Evolutionary conservation across 2,888 invertebrate species (phyloP).

Genomic region (Morinoia aosen): DNA sequence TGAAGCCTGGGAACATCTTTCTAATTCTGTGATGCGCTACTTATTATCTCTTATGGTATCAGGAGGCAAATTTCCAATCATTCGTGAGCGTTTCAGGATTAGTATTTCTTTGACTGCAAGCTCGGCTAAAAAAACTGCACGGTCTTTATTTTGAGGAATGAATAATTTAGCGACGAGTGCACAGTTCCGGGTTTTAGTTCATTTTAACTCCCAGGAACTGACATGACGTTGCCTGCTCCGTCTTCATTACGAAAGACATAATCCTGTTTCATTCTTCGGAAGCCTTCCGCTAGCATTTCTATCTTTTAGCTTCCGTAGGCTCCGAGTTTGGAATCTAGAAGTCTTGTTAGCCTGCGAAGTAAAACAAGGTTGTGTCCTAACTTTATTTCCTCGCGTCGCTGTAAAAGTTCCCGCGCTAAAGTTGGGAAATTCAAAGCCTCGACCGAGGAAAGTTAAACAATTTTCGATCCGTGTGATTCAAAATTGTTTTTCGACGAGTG

Average conservation of each 20-base stretch:
- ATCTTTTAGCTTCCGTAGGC: background rate
- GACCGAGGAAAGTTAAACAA: constrained; percentile 28
- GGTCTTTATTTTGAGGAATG: background rate
- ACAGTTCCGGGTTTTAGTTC: background rate
- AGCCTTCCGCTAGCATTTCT: background rate
- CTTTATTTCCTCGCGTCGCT: background rate
- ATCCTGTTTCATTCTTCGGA: background rate
- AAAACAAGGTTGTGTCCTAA: background rate
- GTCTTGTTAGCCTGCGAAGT: background rate
- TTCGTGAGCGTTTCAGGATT: background rate
- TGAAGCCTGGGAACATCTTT: too few species aligned
- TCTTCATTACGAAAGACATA: background rate
- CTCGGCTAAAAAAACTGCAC: background rate
- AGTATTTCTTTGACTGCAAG: background rate
- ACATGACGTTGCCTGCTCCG: background rate
- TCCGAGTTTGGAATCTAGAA: background rate
- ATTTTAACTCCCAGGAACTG: background rate
- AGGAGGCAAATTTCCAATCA: background rate
- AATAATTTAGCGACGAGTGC: background rate
- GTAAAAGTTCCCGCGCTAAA: background rate
- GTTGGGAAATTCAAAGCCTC: constrained; percentile 27
- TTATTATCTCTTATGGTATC: background rate
- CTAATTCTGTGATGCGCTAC: too few species aligned
- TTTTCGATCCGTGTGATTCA: constrained; percentile 1
- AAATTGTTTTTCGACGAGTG: constrained; percentile 9